Evolutionary conservation across 2,113 vertebrate genomes (phyloP).

Genomic region (Piliocolobus tephrosceles): DNA sequence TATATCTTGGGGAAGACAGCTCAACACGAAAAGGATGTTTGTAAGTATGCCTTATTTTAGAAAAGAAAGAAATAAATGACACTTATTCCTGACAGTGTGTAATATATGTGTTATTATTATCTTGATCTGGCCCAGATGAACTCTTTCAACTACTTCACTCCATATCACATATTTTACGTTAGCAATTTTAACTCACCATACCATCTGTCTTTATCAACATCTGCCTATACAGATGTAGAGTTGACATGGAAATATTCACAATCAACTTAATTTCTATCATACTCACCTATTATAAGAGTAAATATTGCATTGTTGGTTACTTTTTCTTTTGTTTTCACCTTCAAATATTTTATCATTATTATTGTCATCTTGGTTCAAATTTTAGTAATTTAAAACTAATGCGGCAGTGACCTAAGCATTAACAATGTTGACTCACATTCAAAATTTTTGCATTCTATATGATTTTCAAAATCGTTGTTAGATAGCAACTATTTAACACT

Average conservation of each 20-base stretch:
- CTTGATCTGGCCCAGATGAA: constrained; percentile 68
- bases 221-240: constrained; percentile 60
- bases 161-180: constrained; percentile 60
- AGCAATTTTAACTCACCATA: constrained; percentile 60
- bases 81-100: constrained; percentile 47
- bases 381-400: neutral
- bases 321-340: constrained; percentile 47
- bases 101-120: constrained; percentile 55
- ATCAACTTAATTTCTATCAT: constrained; percentile 42
- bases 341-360: neutral
- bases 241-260: constrained; percentile 56
- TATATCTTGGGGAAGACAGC: neutral
- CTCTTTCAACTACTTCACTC: constrained; percentile 60
- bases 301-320: neutral
- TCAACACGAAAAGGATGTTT: neutral
- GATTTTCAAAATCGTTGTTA: constrained; percentile 24
- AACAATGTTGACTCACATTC: neutral
- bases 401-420: neutral
- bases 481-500: neutral
- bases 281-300: neutral
- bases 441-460: neutral
- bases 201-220: constrained; percentile 74
- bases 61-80: neutral
- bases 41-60: constrained; percentile 46
- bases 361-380: neutral